These are phyloP conservation scores for Hippoglossus hippoglossus DNA, from an alignment of 2,797 vertebrate species.

Conservation along the genomic window DNA sequence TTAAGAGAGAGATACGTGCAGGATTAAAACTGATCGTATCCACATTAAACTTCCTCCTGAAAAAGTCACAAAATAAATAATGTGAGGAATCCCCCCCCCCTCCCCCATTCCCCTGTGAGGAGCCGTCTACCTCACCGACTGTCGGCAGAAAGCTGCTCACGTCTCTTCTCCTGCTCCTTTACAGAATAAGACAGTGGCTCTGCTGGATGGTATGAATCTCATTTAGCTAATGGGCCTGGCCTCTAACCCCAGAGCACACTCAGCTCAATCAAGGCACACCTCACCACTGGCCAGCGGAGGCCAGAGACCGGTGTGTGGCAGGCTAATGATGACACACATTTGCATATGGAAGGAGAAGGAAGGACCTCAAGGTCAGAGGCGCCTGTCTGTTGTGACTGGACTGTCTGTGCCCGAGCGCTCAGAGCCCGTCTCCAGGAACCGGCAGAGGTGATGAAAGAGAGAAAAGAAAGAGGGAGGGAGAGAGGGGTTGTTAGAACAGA, in stretches of 20 bases:
- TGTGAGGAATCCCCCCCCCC: slow-evolving; percentile 21
- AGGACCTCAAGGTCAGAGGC: slow-evolving; percentile 49
- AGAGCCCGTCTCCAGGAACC: slow-evolving; percentile 25
- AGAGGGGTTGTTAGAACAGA: neutral
- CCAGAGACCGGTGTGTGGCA: slow-evolving; percentile 32
- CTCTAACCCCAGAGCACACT: slow-evolving; percentile 65
- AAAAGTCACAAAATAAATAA: neutral
- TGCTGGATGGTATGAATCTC: slow-evolving; percentile 66
- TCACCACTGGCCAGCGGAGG: slow-evolving; percentile 28
- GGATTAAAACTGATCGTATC: slow-evolving; percentile 6
- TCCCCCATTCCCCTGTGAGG: slow-evolving; percentile 20
- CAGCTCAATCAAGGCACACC: slow-evolving; percentile 32
- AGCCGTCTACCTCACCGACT: slow-evolving; percentile 38
- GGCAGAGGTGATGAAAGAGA: slow-evolving; percentile 36
- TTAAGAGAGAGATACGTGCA: neutral
- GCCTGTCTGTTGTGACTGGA: slow-evolving; percentile 58
- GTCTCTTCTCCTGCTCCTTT: slow-evolving; percentile 44
- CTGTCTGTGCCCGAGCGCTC: slow-evolving; percentile 44
- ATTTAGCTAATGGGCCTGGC: slow-evolving; percentile 76
- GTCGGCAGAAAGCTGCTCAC: slow-evolving; percentile 41
- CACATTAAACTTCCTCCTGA: neutral
- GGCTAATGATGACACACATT: slow-evolving; percentile 73
- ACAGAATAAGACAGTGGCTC: slow-evolving; percentile 44
- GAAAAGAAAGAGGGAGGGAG: slow-evolving; percentile 3
- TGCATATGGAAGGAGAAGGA: slow-evolving; percentile 70